phyloP scores from a whole-genome alignment of 1,140 invertebrate genomes.

The Caerostris extrusa region DNA sequence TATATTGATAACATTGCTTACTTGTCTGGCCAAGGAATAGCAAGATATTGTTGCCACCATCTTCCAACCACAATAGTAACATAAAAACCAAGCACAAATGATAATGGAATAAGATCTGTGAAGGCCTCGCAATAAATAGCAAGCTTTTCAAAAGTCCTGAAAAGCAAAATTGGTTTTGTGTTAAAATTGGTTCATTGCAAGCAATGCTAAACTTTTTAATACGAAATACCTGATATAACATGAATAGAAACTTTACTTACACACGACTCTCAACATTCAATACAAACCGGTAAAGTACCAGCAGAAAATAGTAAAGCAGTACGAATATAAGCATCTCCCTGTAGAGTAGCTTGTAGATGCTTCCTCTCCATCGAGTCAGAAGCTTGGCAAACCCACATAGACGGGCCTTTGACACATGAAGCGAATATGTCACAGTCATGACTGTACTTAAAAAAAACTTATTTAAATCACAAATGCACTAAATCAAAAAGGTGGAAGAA shows the following conservation, averaged over 20 bases:
- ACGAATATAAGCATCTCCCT: constrained; percentile 79
- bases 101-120: constrained; percentile 90
- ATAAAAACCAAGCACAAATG: constrained; percentile 95
- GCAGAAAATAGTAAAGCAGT: constrained; percentile 77
- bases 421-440: constrained; percentile 80
- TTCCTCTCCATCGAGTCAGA: constrained; percentile 79
- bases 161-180: constrained; percentile 16
- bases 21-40: constrained; percentile 88
- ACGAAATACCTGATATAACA: neutral
- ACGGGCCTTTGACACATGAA: constrained; percentile 79
- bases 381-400: constrained; percentile 80
- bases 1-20: constrained; percentile 80
- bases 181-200: neutral
- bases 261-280: constrained; percentile 76
- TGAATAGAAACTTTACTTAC: constrained; percentile 74
- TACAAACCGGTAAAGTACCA: constrained; percentile 78
- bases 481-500: neutral
- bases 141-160: constrained; percentile 87
- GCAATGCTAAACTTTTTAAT: neutral
- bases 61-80: constrained; percentile 94
- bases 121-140: constrained; percentile 90
- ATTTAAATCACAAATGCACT: neutral
- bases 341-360: constrained; percentile 80
- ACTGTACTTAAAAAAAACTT: neutral
- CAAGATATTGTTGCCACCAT: constrained; percentile 95